Evolutionary conservation across 2,113 vertebrate genomes (phyloP).

Genomic region (Platichthys flesus): DNA sequence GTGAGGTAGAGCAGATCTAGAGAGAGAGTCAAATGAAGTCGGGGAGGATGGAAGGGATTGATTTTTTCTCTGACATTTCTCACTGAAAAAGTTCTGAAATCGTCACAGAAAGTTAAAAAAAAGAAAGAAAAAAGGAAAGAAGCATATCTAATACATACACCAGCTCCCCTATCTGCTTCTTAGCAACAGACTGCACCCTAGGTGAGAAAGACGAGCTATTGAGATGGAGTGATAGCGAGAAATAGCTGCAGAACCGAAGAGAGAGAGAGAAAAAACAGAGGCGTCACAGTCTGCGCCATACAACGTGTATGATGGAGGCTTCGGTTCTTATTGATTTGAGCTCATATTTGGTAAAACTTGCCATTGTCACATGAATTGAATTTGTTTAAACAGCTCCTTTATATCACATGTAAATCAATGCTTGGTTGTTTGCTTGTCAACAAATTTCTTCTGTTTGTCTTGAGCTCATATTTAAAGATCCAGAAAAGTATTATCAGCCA

Average conservation of each 20-base stretch:
- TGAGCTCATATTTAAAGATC: not conserved
- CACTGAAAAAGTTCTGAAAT: slow-evolving; percentile 63
- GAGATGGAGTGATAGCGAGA: slow-evolving; percentile 55
- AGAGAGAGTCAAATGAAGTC: slow-evolving; percentile 49
- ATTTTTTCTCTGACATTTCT: slow-evolving; percentile 72
- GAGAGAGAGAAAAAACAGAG: slow-evolving; percentile 9
- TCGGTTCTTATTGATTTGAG: slow-evolving; percentile 50
- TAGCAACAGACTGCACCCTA: slow-evolving; percentile 81
- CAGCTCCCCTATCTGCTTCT: slow-evolving; percentile 71
- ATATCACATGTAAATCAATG: not conserved
- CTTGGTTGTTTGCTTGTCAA: not conserved
- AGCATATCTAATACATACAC: slow-evolving; percentile 70
- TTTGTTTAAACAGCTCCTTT: not conserved
- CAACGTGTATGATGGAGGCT: slow-evolving; percentile 33
- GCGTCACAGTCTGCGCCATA: not conserved
- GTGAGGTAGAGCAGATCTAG: not conserved
- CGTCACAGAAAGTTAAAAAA: slow-evolving; percentile 50
- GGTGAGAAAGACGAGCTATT: slow-evolving; percentile 57
- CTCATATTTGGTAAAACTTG: slow-evolving; percentile 25
- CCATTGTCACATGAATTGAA: no score
- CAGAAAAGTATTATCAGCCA: not conserved
- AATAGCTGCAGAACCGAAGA: slow-evolving; percentile 45
- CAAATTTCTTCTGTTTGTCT: not conserved
- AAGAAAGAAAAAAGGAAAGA: slow-evolving; percentile 47
- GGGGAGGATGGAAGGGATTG: slow-evolving; percentile 58